These are phyloP conservation scores for Conopomorpha cramerella DNA, from an alignment of 1,140 invertebrate genomes.

Conservation along the genomic window DNA sequence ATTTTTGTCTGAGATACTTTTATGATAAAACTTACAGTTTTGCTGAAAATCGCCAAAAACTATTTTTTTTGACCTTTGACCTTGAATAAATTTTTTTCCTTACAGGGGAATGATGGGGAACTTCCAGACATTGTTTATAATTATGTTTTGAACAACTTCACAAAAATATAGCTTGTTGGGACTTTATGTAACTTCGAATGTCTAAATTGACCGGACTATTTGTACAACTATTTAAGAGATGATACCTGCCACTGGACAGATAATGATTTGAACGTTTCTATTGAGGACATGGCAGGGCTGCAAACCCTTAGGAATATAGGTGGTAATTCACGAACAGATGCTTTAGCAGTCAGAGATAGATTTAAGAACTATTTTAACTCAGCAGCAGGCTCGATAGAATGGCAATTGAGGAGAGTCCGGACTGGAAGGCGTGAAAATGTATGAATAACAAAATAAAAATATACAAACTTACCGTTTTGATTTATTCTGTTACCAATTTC, in stretches of 20 bases:
- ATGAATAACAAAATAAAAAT: slow-evolving; percentile 1
- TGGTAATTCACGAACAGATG: slow-evolving; percentile 5
- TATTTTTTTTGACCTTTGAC: too few relatives aligned
- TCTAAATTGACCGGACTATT: too few relatives aligned
- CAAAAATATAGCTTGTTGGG: too few relatives aligned
- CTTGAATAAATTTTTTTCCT: too few relatives aligned
- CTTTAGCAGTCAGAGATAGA: slow-evolving; percentile 7
- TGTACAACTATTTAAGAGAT: slow-evolving; percentile 8
- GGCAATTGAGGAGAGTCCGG: slow-evolving; percentile 6
- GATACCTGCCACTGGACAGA: slow-evolving; percentile 8
- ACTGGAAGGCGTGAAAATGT: slow-evolving; percentile 4
- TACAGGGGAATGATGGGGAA: too few relatives aligned
- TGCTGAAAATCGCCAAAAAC: too few relatives aligned
- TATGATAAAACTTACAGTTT: too few relatives aligned
- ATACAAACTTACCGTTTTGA: slow-evolving; percentile 1
- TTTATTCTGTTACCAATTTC: slow-evolving; percentile 2
- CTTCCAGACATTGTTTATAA: too few relatives aligned
- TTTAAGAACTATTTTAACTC: slow-evolving; percentile 9
- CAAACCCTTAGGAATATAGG: slow-evolving; percentile 5
- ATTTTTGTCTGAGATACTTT: too few relatives aligned
- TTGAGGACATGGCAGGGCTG: slow-evolving; percentile 3
- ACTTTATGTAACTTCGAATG: too few relatives aligned
- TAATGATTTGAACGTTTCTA: slow-evolving; percentile 1
- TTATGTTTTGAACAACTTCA: too few relatives aligned
- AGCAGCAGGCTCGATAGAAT: slow-evolving; percentile 6